Evolutionary conservation across 2,113 vertebrate species (phyloP).

Genomic region (Xenus cinereus): DNA sequence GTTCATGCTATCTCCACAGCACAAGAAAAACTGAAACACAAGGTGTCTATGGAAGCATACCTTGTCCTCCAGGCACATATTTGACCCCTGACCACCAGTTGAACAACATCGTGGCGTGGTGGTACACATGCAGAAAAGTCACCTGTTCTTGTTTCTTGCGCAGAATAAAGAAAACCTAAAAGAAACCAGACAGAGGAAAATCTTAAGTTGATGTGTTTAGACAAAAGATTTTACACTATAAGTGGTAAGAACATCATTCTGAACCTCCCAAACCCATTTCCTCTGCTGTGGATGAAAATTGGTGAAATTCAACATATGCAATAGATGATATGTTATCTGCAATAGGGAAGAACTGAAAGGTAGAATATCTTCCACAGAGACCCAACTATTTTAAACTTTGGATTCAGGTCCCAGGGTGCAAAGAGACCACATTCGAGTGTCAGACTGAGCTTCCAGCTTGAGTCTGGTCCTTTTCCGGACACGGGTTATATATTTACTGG

Average conservation of each 20-base stretch:
- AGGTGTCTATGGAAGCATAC: slow-evolving; percentile 46
- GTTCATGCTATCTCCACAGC: not conserved
- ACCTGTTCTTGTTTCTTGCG: slow-evolving; percentile 81
- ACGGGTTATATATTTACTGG: not conserved
- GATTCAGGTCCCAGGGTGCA: not conserved
- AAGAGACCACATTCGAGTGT: not conserved
- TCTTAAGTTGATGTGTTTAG: not conserved
- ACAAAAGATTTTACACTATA: not conserved
- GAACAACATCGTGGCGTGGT: slow-evolving; percentile 82
- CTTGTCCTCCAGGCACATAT: slow-evolving; percentile 81
- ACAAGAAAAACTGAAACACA: not conserved
- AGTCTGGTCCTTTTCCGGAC: not conserved
- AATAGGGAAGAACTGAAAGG: not conserved
- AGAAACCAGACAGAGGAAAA: not conserved
- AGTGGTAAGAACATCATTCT: not conserved
- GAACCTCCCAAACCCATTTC: not conserved
- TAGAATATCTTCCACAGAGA: not conserved
- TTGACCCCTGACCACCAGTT: slow-evolving; percentile 83
- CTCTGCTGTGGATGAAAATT: not conserved
- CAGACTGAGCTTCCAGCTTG: not conserved
- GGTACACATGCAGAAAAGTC: slow-evolving; percentile 84
- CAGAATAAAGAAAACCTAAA: slow-evolving; percentile 84
- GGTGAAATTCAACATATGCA: not conserved
- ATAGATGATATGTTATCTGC: not conserved
- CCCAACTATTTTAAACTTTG: not conserved